Evolutionary conservation across 2,888 invertebrate species (phyloP), one percentile per base, ranked within the genome.

Genomic region (Myopa testacea): DNA sequence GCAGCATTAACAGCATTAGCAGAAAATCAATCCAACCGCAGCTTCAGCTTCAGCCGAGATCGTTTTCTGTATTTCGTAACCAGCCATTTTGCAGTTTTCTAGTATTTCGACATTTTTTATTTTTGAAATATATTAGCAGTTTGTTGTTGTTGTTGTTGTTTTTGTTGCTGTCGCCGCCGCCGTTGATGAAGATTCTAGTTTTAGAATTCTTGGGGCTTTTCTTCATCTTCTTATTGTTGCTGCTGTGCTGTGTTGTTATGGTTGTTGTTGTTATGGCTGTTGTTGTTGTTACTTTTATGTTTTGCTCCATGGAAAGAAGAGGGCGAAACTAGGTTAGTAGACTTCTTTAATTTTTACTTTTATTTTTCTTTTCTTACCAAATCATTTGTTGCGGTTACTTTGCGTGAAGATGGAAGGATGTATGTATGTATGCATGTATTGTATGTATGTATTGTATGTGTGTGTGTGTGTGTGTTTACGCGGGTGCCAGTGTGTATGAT

Each of bases 261-360:
- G 67, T 63, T 65, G 40, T 75, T 65, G 26, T 34, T 65, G 63
- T 16, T 63, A 16, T 45, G 62, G n/a, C 40, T 45, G 65, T 37
- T 50, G 55, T 62, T 40, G 37, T n/a, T 73, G 77, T 73, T 74
- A 52, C 45, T 67, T 26, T 75, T 65, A 71, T 78, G 73, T 75
- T 78, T 75, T 71, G 70, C 75, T 75, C 62, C 75, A 75, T 78
- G 78, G 55, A 72, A 68, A 65, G 16, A 67, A 50, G 26, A n/a
- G 14, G 26, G n/a, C 26, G n/a, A 62, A 78, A 78, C 78, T 78
- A 38, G 78, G 78, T 78, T 78, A 78, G 75, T 78, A 75, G 78
- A 70, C 58, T 52, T 68, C 74, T 75, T 67, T 40, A 60, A 38
- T 75, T 75, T 75, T 69, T 69, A 75, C 68, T 77, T 77, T 77